Evolutionary conservation across 2,113 vertebrate species (phyloP).

Genomic region (Grantiella picta): DNA sequence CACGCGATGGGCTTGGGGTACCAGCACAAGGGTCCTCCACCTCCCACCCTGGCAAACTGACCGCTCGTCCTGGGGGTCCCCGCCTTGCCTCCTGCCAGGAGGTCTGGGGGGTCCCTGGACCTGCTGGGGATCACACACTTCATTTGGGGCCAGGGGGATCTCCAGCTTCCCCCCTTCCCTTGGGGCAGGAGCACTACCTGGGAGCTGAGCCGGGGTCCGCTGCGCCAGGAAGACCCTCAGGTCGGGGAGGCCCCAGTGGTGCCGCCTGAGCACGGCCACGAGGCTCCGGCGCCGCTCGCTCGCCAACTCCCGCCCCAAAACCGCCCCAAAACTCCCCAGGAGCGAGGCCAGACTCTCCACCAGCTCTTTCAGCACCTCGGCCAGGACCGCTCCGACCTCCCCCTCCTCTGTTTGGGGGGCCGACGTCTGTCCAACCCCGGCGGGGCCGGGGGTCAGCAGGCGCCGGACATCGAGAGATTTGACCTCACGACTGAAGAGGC

Average conservation of each 20-base stretch:
- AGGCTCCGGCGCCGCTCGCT: not conserved
- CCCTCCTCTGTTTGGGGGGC: not conserved
- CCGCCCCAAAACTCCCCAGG: not conserved
- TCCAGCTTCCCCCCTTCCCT: too few species aligned
- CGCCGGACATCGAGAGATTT: not conserved
- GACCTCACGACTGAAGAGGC: not conserved
- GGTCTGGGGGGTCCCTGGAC: rapidly evolving
- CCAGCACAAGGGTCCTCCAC: rapidly evolving
- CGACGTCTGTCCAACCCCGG: rapidly evolving
- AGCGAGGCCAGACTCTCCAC: not conserved
- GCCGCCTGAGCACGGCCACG: rapidly evolving
- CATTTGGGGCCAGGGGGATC: too few species aligned
- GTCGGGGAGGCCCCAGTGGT: not conserved
- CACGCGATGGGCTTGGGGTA: not conserved
- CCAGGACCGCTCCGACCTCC: too few species aligned
- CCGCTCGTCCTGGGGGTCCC: not conserved
- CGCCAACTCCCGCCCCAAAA: not conserved
- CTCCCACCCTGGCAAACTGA: not conserved
- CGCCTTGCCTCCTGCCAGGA: not conserved
- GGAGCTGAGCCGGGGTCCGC: not conserved
- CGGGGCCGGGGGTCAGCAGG: not conserved
- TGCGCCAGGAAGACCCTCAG: not conserved
- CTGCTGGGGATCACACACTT: not conserved
- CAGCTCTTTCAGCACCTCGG: not conserved
- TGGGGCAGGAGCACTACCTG: not conserved